Base-by-base conservation (phyloP, 2,113 vertebrate genomes). In the Sphaerodactylus townsendi region DNA sequence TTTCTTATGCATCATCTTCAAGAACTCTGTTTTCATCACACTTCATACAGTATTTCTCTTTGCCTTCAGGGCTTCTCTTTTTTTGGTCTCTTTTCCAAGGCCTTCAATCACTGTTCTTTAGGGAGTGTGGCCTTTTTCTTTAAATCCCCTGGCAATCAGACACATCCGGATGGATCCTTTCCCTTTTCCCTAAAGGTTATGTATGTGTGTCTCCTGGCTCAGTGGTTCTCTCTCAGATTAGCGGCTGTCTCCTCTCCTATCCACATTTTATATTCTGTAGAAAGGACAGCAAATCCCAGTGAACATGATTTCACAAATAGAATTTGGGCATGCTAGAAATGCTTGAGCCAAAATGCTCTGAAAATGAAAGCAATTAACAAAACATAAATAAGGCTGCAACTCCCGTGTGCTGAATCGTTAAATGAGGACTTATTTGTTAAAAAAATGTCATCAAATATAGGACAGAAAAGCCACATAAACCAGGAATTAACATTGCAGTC, bases 381-480 rank as follows among this genome's bases (percentile, higher is more conserved):
- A 86, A 92, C 89, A 92, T 85, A 92, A 90, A 91, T 85, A 91
- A 91, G 91, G 92, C 90, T 93, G 91, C 89, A 89, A 79, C 85
- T 92, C 86, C 90, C 82, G 90, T 91, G 89, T 82, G 56, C 90
- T 90, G 77, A 88, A 91, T 64, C 83, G 91, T 92, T 93, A 85
- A 89, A 93, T 81, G 90, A 92, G 88, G 86, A 89, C 85, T 93
- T 86, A 90, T 91, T 91, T 92, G 84, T 92, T 92, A 91, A 90
- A 91, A 90, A 91, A 93, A 88, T 89, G 85, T 88, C 86, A 89
- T 85, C 92, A 90, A 93, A 93, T 90, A 85, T 91, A 88, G 89
- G 87, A 84, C 93, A 91, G 91, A 93, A 91, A 93, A 91, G 85
- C 90, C 91, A 88, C 90, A 93, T 90, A 92, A 93, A 91, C 33